phyloP scores from a whole-genome alignment of 1,140 invertebrate genomes.

The Lineus longissimus region DNA sequence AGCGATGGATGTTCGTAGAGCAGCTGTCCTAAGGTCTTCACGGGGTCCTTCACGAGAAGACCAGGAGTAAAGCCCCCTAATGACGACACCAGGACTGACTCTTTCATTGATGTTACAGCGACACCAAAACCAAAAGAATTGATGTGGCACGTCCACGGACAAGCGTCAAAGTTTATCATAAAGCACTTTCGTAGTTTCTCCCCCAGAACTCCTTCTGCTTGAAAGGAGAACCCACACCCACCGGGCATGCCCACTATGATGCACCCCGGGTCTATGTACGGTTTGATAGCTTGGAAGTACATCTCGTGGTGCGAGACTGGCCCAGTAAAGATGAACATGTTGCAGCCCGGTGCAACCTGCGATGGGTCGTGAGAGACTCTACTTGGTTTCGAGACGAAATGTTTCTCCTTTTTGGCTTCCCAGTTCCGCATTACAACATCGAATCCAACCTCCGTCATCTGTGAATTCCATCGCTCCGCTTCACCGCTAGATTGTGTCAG shows the following conservation, averaged over 20 bases:
- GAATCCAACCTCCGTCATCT: too few relatives aligned
- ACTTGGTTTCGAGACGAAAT: not conserved
- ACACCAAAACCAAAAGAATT: not conserved
- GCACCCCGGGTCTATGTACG: not conserved
- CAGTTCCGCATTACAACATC: too few relatives aligned
- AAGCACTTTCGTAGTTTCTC: not conserved
- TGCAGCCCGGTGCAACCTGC: not conserved
- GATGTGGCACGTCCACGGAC: too few relatives aligned
- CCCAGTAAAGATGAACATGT: slow-evolving; percentile 5
- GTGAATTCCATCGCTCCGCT: too few relatives aligned
- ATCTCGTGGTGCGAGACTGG: not conserved
- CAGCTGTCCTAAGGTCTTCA: not conserved
- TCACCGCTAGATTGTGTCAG: too few relatives aligned
- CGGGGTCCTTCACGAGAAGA: not conserved
- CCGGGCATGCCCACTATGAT: not conserved
- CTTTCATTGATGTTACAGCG: not conserved
- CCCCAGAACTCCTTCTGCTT: not conserved
- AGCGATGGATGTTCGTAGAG: not conserved
- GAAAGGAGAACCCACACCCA: not conserved
- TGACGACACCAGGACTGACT: not conserved
- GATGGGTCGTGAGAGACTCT: not conserved
- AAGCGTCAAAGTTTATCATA: too few relatives aligned
- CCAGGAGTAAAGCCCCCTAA: not conserved
- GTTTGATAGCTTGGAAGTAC: slow-evolving; percentile 6
- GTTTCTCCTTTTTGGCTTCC: too few relatives aligned